Evolutionary conservation across 2,888 invertebrate genomes (phyloP).

Genomic region (Callimorpha dominula): DNA sequence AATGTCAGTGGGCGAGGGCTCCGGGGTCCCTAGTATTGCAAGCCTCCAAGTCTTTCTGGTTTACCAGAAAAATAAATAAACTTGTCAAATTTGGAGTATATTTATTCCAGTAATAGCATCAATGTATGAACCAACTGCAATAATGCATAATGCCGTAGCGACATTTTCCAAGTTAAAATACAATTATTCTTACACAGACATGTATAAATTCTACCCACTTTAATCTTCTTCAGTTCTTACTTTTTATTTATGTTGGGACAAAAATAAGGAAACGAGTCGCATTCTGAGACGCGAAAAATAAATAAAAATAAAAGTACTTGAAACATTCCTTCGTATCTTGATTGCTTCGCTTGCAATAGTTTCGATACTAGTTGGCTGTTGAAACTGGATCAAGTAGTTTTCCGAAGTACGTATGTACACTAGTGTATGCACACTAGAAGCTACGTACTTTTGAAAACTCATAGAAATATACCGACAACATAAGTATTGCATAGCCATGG

Average conservation of each 20-base stretch:
- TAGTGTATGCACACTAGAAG: background rate
- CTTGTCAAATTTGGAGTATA: no score
- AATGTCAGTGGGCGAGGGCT: no score
- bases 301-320: constrained; percentile 27
- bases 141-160: constrained; percentile 10
- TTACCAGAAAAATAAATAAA: no score
- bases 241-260: constrained; percentile 32
- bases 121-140: background rate
- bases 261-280: constrained; percentile 24
- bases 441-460: background rate
- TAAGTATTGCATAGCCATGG: background rate
- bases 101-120: no score
- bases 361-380: constrained; percentile 9
- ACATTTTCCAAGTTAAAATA: constrained; percentile 8
- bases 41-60: no score
- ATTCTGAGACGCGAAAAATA: constrained; percentile 26
- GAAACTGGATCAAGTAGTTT: background rate
- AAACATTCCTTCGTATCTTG: constrained; percentile 23
- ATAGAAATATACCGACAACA: background rate
- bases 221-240: constrained; percentile 19
- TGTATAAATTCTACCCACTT: constrained; percentile 21
- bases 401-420: no score
- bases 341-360: constrained; percentile 6
- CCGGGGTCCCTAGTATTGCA: no score
- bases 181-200: background rate